Evolutionary conservation across 2,113 vertebrate species (phyloP).

Genomic region (Sphyrna mokarran): DNA sequence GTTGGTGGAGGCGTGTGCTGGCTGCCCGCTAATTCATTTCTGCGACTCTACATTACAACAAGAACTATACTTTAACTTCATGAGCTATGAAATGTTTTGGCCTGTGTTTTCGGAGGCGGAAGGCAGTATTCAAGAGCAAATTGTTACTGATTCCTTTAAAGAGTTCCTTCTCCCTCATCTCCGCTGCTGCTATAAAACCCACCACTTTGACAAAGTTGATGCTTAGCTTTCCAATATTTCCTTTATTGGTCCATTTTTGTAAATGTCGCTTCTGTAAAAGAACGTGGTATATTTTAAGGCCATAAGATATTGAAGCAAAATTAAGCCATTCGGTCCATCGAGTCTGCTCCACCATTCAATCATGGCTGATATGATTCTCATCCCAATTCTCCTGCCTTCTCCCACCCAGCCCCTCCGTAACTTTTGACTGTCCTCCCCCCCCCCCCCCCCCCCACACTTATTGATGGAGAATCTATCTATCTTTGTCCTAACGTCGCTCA

Average conservation of each 20-base stretch:
- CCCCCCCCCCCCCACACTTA: too few species aligned
- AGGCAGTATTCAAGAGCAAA: neutral
- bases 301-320: too few species aligned
- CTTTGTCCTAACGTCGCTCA: too few species aligned
- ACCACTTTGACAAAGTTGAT: neutral
- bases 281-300: neutral
- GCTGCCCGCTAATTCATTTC: neutral
- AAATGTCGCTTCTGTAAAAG: neutral
- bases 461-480: too few species aligned
- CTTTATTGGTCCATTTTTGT: neutral
- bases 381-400: too few species aligned
- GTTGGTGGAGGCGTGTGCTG: neutral
- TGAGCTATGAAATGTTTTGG: neutral
- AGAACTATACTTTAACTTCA: neutral
- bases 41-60: neutral
- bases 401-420: too few species aligned
- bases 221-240: neutral
- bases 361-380: too few species aligned
- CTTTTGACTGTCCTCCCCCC: too few species aligned
- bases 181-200: neutral
- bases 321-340: too few species aligned
- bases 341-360: too few species aligned
- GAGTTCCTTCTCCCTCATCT: neutral
- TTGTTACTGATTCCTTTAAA: neutral
- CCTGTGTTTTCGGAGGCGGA: neutral